phyloP scores from a whole-genome alignment of 2,888 invertebrate species.

The Frankliniella fusca region DNA sequence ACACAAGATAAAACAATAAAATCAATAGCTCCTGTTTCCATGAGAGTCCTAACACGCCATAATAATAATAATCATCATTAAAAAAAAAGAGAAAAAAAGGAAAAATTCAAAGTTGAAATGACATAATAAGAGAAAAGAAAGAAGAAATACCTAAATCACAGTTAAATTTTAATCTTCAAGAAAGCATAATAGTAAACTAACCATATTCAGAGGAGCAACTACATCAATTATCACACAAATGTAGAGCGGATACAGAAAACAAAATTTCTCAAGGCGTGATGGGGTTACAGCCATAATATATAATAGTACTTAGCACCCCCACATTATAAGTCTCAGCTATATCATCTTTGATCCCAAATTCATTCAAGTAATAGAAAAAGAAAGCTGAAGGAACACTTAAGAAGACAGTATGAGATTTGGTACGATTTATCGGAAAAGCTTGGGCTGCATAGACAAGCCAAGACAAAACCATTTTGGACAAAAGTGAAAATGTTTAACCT shows the following conservation, averaged over 20 bases:
- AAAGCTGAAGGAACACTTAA: not conserved
- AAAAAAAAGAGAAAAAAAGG: not conserved
- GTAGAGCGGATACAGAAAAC: not conserved
- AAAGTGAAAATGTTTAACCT: too few relatives aligned
- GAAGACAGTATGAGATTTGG: not conserved
- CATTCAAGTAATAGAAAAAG: not conserved
- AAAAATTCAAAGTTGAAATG: not conserved
- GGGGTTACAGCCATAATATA: not conserved
- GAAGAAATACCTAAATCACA: conserved; percentile 22
- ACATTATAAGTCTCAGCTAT: not conserved
- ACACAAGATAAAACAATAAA: conserved; percentile 4
- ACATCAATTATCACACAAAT: not conserved
- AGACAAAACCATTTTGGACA: not conserved
- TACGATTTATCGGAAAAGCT: not conserved
- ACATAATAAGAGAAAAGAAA: not conserved
- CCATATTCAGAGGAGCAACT: conserved; percentile 9
- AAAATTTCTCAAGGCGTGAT: not conserved
- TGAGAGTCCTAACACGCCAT: not conserved
- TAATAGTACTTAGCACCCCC: not conserved
- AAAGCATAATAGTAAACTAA: conserved; percentile 18
- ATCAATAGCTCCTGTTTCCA: not conserved
- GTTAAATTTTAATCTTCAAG: conserved; percentile 18
- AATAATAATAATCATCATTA: too few relatives aligned
- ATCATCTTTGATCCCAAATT: conserved; percentile 16
- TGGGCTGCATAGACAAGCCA: not conserved